Percentiles rank a stretch among this genome's conserved stretches.
phyloP scores from a whole-genome alignment of 1,140 invertebrate genomes.

The Oscheius sp. region DNA sequence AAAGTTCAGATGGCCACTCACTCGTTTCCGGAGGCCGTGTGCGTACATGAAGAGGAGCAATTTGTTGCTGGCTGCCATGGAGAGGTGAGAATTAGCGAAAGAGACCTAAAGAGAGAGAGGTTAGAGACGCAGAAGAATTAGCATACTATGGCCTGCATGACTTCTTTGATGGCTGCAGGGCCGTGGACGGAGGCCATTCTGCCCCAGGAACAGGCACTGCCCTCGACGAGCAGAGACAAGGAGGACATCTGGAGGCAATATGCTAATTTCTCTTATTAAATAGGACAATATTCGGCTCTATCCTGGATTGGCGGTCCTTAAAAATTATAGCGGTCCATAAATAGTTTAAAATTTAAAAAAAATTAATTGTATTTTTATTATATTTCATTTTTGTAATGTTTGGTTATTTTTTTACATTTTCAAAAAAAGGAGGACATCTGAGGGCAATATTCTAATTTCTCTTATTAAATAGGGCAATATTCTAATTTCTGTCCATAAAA shows the following conservation, averaged over 20 bases:
- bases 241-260: slow-evolving; percentile 13
- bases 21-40: slow-evolving; percentile 4
- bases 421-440: no score
- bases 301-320: no score
- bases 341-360: no score
- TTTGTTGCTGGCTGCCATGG: slow-evolving; percentile 13
- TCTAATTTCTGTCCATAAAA: no score
- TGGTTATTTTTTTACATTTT: no score
- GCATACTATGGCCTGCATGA: slow-evolving; percentile 18
- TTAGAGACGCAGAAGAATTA: neutral
- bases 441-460: no score
- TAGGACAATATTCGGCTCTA: no score
- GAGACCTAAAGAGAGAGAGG: slow-evolving; percentile 4
- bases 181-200: slow-evolving; percentile 12
- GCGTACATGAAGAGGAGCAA: slow-evolving; percentile 23
- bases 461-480: no score
- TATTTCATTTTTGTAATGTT: no score
- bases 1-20: slow-evolving; percentile 10
- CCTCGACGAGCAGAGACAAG: slow-evolving; percentile 12
- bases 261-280: no score
- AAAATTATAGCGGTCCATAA: no score
- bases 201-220: slow-evolving; percentile 26
- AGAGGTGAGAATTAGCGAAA: slow-evolving; percentile 33
- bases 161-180: neutral
- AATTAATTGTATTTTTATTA: no score